These are phyloP conservation scores for Pterostichus madidus DNA, from an alignment of 2,888 invertebrate genomes.

Conservation along the genomic window DNA sequence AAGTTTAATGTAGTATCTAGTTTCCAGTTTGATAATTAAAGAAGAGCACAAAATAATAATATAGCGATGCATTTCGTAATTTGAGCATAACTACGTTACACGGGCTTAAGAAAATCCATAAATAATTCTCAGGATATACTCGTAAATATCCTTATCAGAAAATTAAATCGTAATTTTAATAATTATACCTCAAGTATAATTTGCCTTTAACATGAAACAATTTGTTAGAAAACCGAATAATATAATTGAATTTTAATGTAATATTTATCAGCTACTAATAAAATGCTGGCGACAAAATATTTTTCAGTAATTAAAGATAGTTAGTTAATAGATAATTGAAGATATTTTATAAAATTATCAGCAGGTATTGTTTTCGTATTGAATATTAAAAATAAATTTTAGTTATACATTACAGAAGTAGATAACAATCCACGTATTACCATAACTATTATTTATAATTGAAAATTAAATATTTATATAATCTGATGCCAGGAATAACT, in stretches of 20 bases:
- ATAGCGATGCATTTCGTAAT: too few species aligned
- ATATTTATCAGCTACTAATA: not conserved
- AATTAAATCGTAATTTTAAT: constrained; percentile 5
- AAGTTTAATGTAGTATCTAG: too few species aligned
- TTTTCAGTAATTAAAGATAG: not conserved
- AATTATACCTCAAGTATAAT: constrained; percentile 2
- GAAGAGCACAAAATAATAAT: not conserved
- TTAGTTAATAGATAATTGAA: too few species aligned
- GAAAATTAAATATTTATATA: not conserved
- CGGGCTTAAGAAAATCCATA: constrained; percentile 5
- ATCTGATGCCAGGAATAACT: not conserved
- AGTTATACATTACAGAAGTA: not conserved
- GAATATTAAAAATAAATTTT: not conserved
- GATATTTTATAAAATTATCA: too few species aligned
- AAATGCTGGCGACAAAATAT: not conserved
- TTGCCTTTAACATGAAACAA: not conserved
- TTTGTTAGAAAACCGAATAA: not conserved
- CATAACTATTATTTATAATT: not conserved
- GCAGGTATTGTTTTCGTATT: too few species aligned
- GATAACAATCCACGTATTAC: not conserved
- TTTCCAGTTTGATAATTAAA: not conserved
- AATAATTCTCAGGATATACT: not conserved
- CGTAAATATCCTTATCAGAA: constrained; percentile 30
- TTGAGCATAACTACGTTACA: too few species aligned
- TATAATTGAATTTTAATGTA: constrained; percentile 20